Evolutionary conservation across 2,113 vertebrate species (phyloP).

Genomic region (Lycocorax pyrrhopterus): DNA sequence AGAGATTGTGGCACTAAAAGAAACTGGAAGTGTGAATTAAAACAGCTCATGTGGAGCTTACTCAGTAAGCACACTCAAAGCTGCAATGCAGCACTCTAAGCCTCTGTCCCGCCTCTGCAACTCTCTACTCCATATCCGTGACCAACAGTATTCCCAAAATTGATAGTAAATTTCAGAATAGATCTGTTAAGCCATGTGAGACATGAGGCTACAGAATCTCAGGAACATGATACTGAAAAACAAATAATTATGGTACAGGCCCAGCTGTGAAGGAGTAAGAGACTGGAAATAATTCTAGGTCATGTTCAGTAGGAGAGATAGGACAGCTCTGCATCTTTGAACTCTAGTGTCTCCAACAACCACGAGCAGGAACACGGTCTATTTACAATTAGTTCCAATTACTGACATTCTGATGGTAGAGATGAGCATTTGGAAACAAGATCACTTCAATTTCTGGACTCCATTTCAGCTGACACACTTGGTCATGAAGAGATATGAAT

Average conservation of each 20-base stretch:
- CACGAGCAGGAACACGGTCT: not conserved
- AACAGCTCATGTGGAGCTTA: not conserved
- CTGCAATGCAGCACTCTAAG: not conserved
- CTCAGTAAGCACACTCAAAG: not conserved
- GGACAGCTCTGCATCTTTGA: not conserved
- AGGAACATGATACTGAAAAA: not conserved
- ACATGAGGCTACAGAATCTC: not conserved
- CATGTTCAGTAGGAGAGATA: not conserved
- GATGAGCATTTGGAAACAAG: not conserved
- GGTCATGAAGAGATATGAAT: not conserved
- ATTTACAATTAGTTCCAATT: not conserved
- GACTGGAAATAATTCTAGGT: not conserved
- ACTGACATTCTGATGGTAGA: not conserved
- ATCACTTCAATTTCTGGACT: not conserved
- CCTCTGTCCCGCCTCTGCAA: not conserved
- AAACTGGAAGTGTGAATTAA: not conserved
- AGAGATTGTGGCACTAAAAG: not conserved
- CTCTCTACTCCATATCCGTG: rapidly evolving
- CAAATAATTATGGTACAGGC: not conserved
- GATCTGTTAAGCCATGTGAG: not conserved
- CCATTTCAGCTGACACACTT: not conserved
- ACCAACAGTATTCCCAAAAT: not conserved
- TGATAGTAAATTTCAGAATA: not conserved
- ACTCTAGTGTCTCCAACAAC: not conserved
- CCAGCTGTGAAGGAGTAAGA: not conserved